phyloP scores from a whole-genome alignment of 1,140 invertebrate genomes.

The Nephila pilipes region DNA sequence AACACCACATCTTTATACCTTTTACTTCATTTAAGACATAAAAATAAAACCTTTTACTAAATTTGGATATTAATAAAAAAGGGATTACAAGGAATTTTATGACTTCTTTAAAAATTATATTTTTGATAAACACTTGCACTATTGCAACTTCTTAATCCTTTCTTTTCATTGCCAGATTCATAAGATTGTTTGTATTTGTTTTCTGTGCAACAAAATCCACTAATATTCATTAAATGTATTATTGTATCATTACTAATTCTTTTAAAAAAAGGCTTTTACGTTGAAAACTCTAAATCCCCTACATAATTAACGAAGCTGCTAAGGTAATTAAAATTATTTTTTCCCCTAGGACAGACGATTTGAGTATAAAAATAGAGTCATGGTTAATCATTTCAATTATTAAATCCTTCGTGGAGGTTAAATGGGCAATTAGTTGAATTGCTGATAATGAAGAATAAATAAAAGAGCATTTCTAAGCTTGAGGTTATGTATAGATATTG shows the following conservation, averaged over 20 bases:
- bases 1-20: too few species aligned
- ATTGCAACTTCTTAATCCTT: neutral
- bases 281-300: conserved; percentile 29
- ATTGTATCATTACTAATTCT: neutral
- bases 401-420: conserved; percentile 32
- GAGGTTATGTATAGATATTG: neutral
- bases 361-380: conserved; percentile 22
- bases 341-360: neutral
- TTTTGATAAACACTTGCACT: too few species aligned
- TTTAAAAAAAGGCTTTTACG: neutral
- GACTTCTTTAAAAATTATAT: too few species aligned
- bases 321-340: conserved; percentile 44
- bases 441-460: conserved; percentile 23
- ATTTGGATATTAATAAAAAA: too few species aligned
- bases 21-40: too few species aligned
- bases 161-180: neutral
- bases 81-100: too few species aligned
- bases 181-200: neutral
- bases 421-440: conserved; percentile 60
- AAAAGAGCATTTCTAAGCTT: neutral
- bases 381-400: conserved; percentile 47
- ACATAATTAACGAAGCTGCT: conserved; percentile 22
- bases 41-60: too few species aligned
- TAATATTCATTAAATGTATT: conserved; percentile 14
- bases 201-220: neutral